Percentiles rank a stretch among this genome's conserved stretches.
Evolutionary conservation across 2,888 invertebrate species (phyloP).

Genomic region (Gymnocheta viridis): DNA sequence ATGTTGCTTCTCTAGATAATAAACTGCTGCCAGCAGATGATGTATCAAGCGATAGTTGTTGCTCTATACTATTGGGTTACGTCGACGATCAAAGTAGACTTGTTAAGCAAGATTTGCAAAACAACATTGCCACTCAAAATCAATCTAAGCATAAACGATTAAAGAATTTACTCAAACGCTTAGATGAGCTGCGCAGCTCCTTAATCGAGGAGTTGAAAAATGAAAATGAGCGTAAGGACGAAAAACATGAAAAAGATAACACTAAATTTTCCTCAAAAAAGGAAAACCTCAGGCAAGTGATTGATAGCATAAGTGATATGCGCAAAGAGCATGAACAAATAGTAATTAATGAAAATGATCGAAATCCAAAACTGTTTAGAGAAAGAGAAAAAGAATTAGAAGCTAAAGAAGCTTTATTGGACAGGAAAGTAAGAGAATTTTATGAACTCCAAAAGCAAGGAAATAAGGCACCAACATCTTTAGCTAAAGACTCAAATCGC

Average conservation of each 20-base stretch:
- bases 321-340: conserved; percentile 77
- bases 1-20: conserved; percentile 72
- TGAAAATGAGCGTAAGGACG: conserved; percentile 48
- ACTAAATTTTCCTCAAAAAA: conserved; percentile 26
- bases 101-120: conserved; percentile 76
- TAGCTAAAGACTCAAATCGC: neutral
- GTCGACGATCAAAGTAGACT: conserved; percentile 79
- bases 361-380: neutral
- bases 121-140: conserved; percentile 61
- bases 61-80: conserved; percentile 78
- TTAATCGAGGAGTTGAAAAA: conserved; percentile 76
- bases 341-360: conserved; percentile 63
- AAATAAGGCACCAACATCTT: neutral
- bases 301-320: conserved; percentile 74
- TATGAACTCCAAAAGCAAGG: conserved; percentile 71
- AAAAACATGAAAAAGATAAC: neutral
- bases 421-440: conserved; percentile 74
- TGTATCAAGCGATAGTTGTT: conserved; percentile 77
- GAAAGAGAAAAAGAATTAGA: conserved; percentile 73
- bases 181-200: conserved; percentile 76
- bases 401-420: conserved; percentile 76
- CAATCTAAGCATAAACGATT: conserved; percentile 74
- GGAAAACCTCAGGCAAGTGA: conserved; percentile 73
- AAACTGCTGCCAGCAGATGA: conserved; percentile 7
- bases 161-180: conserved; percentile 75